phyloP scores from a whole-genome alignment of 2,113 vertebrate species.

The Cinclus cinclus region DNA sequence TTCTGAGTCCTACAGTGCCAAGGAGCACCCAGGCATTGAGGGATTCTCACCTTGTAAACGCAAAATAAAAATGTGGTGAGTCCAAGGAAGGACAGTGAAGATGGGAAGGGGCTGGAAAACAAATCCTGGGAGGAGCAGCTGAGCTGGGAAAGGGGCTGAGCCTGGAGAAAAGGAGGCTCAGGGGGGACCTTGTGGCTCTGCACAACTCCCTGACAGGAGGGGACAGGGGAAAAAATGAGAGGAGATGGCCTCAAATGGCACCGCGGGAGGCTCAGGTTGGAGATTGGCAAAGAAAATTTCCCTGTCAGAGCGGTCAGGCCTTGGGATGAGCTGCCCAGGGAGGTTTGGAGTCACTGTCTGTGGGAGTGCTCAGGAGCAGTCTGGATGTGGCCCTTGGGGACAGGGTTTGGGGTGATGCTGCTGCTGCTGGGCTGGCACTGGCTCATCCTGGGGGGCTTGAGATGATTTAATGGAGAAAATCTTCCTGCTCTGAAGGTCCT shows the following conservation, averaged over 20 bases:
- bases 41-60: not conserved
- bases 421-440: not conserved
- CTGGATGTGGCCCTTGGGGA: not conserved
- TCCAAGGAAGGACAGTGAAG: fast-evolving
- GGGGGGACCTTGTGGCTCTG: not conserved
- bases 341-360: not conserved
- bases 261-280: not conserved
- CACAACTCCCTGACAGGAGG: too few species aligned
- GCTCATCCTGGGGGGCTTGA: fast-evolving
- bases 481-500: not conserved
- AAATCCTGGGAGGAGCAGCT: not conserved
- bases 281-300: not conserved
- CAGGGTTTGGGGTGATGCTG: not conserved
- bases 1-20: not conserved
- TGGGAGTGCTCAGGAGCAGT: not conserved
- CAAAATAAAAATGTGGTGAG: not conserved
- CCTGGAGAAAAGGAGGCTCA: not conserved
- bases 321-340: not conserved
- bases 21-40: not conserved
- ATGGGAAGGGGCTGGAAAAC: not conserved
- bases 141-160: not conserved
- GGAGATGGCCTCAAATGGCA: not conserved
- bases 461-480: not conserved
- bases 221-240: not conserved
- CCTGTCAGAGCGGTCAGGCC: not conserved